phyloP scores from a whole-genome alignment of 2,113 vertebrate genomes.

The Sarotherodon lohbergeri region DNA sequence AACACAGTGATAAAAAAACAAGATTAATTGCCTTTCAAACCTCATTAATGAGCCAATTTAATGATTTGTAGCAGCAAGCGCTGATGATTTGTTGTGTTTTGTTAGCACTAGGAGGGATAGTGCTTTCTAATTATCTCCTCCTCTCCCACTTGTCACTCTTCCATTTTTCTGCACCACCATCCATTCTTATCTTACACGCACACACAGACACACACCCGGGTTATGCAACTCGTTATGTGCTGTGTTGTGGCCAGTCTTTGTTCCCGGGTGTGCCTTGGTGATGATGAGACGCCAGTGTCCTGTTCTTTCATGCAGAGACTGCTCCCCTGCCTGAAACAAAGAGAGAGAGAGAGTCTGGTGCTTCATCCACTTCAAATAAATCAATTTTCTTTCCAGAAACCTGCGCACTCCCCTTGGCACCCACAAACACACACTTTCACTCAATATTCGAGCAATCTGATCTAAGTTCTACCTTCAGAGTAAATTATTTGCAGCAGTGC shows the following conservation, averaged over 20 bases:
- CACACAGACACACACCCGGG: neutral
- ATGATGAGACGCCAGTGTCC: conserved; percentile 2
- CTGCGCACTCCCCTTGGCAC: neutral
- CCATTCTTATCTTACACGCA: neutral
- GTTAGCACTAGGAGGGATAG: neutral
- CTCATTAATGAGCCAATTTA: neutral
- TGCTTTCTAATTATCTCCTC: neutral
- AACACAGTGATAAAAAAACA: neutral
- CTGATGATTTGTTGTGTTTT: neutral
- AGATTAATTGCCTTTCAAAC: neutral
- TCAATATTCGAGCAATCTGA: neutral
- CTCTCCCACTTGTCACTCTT: neutral
- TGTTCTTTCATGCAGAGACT: conserved; percentile 2
- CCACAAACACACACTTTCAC: neutral
- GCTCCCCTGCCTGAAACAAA: neutral
- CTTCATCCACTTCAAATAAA: conserved; percentile 19
- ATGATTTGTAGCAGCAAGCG: neutral
- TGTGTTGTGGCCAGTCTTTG: conserved; percentile 8
- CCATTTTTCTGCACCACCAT: neutral
- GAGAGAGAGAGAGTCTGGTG: neutral
- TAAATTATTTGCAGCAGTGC: neutral
- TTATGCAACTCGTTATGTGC: conserved; percentile 29
- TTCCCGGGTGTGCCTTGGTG: neutral
- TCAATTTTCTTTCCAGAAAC: neutral
- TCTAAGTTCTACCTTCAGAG: neutral